A percentile compares a stretch with the other conserved stretches of the same genome.
phyloP scores from a whole-genome alignment of 2,113 vertebrate genomes.

The Gymnobelideus leadbeateri region DNA sequence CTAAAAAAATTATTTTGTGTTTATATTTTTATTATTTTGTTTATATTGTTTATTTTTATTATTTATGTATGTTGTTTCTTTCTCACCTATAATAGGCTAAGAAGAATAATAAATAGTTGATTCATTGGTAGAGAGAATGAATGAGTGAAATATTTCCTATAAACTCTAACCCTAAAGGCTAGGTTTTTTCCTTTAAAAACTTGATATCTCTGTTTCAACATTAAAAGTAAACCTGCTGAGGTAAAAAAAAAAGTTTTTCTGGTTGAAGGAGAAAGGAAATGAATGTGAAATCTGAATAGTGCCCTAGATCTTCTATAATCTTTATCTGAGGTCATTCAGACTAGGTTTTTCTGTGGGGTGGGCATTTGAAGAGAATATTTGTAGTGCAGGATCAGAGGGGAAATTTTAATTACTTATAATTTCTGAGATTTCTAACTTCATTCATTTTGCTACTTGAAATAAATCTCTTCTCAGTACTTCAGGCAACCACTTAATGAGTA shows the following conservation, averaged over 20 bases:
- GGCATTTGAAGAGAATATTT: neutral
- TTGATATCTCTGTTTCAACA: neutral
- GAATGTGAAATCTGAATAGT: neutral
- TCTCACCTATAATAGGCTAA: no score
- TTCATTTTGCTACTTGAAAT: neutral
- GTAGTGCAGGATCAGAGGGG: neutral
- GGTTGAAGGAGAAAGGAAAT: neutral
- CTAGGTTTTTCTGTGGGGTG: neutral
- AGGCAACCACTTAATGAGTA: neutral
- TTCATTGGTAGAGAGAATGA: no score
- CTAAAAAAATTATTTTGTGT: no score
- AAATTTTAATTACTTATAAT: neutral
- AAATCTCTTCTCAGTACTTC: neutral
- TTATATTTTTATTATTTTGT: no score
- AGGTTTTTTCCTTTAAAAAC: no score
- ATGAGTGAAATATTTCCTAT: no score
- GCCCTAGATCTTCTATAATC: neutral
- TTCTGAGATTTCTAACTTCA: neutral
- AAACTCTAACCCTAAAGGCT: no score
- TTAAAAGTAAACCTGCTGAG: neutral
- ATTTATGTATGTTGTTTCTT: no score
- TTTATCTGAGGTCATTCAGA: neutral
- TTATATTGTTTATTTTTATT: no score
- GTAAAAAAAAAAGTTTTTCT: no score
- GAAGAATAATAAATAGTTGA: no score